Conservation (phyloP, 2,797 vertebrate species). For the Botia almorhae region DNA sequence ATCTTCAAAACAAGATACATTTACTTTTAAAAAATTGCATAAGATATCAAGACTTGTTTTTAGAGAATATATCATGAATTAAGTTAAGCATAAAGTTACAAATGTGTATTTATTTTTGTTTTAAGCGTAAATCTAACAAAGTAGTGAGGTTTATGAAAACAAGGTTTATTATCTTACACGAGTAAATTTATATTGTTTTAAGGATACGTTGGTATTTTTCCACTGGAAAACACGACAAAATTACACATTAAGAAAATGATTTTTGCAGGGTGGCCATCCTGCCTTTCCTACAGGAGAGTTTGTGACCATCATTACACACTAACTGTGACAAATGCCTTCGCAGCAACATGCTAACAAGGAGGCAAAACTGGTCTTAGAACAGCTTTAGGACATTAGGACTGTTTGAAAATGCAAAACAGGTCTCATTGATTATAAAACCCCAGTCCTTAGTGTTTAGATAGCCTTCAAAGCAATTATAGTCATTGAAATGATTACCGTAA, state of each 20-base stretch:
- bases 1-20: not conserved
- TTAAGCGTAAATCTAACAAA: not conserved
- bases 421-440: slow-evolving; percentile 25
- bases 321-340: slow-evolving; percentile 38
- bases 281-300: slow-evolving; percentile 48
- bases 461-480: slow-evolving; percentile 5
- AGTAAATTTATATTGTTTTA: not conserved
- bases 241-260: not conserved
- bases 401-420: slow-evolving; percentile 23
- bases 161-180: not conserved
- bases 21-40: not conserved
- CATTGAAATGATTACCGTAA: slow-evolving; percentile 59
- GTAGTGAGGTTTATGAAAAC: not conserved
- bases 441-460: not conserved
- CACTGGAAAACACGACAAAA: not conserved
- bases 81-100: not conserved
- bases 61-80: not conserved
- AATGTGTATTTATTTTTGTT: not conserved
- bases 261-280: slow-evolving; percentile 15
- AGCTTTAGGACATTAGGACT: not conserved
- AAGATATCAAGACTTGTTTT: not conserved
- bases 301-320: slow-evolving; percentile 38
- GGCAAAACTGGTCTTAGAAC: slow-evolving; percentile 5
- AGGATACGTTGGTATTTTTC: not conserved
- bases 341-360: slow-evolving; percentile 43